Percentiles rank a stretch among this genome's conserved stretches.
Evolutionary conservation across 1,140 invertebrate genomes (phyloP).

Genomic region (Drosophila nasuta): DNA sequence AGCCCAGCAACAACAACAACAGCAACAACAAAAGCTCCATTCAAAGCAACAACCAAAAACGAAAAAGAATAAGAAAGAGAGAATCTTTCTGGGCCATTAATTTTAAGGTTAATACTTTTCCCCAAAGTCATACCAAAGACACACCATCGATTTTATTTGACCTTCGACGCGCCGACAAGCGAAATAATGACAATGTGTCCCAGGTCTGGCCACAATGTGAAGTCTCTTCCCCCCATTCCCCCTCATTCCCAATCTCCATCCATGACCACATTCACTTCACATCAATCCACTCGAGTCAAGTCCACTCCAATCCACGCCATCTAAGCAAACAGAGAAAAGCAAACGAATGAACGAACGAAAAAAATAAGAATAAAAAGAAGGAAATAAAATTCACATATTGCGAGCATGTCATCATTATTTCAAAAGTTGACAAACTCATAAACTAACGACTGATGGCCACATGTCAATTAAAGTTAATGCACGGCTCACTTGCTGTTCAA

Average conservation of each 20-base stretch:
- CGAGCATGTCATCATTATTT: conserved; percentile 47
- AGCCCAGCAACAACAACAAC: conserved; percentile 26
- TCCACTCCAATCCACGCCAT: conserved; percentile 8
- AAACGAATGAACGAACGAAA: no score
- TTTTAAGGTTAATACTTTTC: conserved; percentile 79
- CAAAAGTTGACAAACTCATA: conserved; percentile 49
- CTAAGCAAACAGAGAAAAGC: background rate
- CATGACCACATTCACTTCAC: background rate
- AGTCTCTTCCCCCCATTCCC: conserved; percentile 1
- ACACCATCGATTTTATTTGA: conserved; percentile 77
- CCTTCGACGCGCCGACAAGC: conserved; percentile 77
- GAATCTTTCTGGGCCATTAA: conserved; percentile 76
- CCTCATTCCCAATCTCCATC: background rate
- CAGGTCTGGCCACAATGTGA: conserved; percentile 37
- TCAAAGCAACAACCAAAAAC: background rate
- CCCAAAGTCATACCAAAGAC: conserved; percentile 58
- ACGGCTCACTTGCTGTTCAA: conserved; percentile 53
- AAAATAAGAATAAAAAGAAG: background rate
- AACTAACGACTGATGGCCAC: conserved; percentile 56
- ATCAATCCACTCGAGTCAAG: conserved; percentile 10
- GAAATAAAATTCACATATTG: conserved; percentile 36
- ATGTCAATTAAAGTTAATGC: conserved; percentile 76
- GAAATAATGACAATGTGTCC: conserved; percentile 65
- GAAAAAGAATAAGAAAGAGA: conserved; percentile 14
- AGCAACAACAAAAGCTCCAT: conserved; percentile 10